Evolutionary conservation across 2,797 vertebrate species (phyloP), one percentile per base, ranked within the genome.

Genomic region (Eupleurogrammus muticus): DNA sequence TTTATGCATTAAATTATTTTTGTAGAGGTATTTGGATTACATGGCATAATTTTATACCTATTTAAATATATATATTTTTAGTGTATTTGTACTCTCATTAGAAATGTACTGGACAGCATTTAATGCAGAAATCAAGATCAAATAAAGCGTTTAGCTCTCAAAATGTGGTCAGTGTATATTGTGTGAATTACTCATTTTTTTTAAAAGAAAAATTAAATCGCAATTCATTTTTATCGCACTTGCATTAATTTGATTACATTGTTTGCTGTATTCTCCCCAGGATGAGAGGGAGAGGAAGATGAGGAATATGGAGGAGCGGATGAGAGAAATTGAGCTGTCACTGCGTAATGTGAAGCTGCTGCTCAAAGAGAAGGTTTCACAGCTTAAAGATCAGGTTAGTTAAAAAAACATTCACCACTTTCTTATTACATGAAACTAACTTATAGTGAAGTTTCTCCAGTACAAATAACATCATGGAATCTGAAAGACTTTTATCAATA

Each of bases 321-420:
- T 99, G 97, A 93, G 89, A 79, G 97, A 98, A 66, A 95, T 99
- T 28, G 97, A 98, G 72, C 90, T 96, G 85, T 97, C 96, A 34
- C 93, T 98, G 32, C 94, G 91, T 61, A 95, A 97, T 40, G 95
- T 99, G 62, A 99, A 99, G 80, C 93, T 96, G 75, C 95, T 98
- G 85, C 95, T 99, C 73, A 96, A 94, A 78, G 97, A 98, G 61
- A 99, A 99, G 92, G 97, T 97, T 1, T 90, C 93, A 82, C 97
- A 99, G 89, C 95, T 99, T 50, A 97, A 95, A 87, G 96, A 98
- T 52, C 98, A 99, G 94, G 97, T 99, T 85, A 86, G 76, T 68
- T 52, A 2, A 66, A 14, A 49, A 28, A 51, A 5, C 3, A 35
- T 23, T 40, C 1, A 19, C 0, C 9, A 4, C 47, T 35, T 5